Percentiles rank a stretch among this genome's conserved stretches.
Conservation (phyloP, 2,888 invertebrate species). For the Seira ritae region DNA sequence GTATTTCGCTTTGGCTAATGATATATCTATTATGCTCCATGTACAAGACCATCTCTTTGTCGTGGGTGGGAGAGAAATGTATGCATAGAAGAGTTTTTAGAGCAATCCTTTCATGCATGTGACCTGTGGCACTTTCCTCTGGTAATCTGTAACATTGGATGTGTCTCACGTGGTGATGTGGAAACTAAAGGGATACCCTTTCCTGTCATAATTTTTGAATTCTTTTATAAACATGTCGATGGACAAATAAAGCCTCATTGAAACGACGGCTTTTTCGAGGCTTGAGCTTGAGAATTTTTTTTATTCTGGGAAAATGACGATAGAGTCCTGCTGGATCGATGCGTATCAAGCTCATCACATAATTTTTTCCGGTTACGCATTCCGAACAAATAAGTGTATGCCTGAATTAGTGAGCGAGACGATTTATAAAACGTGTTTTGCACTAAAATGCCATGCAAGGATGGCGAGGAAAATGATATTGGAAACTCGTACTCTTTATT, state of each 20-base stretch:
- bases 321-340: background rate
- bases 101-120: conserved; percentile 58
- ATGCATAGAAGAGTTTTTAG: conserved; percentile 29
- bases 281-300: no score
- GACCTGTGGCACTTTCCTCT: conserved; percentile 59
- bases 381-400: conserved; percentile 24
- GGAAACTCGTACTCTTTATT: background rate
- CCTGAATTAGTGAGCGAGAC: conserved; percentile 38
- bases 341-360: background rate
- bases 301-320: no score
- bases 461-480: conserved; percentile 19
- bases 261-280: no score
- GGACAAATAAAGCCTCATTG: no score
- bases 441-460: background rate
- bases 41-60: background rate
- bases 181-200: background rate
- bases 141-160: conserved; percentile 38
- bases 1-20: background rate
- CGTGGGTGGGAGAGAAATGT: conserved; percentile 9
- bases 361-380: conserved; percentile 22
- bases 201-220: conserved; percentile 10
- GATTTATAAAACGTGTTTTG: conserved; percentile 36
- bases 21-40: conserved; percentile 2
- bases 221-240: background rate
- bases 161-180: conserved; percentile 29